Percentiles rank a stretch among this genome's conserved stretches.
Evolutionary conservation across 2,888 invertebrate species (phyloP).

Genomic region (Sipha maydis): DNA sequence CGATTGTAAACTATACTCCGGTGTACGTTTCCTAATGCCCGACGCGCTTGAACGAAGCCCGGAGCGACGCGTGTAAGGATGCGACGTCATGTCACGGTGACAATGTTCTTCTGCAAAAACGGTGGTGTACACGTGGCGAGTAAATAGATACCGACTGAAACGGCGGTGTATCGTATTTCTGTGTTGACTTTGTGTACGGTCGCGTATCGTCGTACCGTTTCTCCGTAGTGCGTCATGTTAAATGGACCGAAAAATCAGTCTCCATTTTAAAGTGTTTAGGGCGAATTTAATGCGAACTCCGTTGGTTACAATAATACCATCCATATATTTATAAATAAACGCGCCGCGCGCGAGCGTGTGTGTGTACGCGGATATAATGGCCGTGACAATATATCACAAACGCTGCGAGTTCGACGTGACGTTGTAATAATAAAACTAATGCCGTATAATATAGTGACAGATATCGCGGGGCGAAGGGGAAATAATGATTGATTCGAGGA

Average conservation of each 20-base stretch:
- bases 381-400: conserved; percentile 59
- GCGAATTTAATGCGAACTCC: conserved; percentile 40
- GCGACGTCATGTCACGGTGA: too few species aligned
- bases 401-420: conserved; percentile 53
- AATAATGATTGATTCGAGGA: conserved; percentile 60
- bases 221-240: background rate
- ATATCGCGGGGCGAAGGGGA: conserved; percentile 22
- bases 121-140: too few species aligned
- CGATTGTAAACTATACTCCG: too few species aligned
- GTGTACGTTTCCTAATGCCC: too few species aligned
- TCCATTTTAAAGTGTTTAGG: conserved; percentile 36
- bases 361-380: background rate
- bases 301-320: background rate
- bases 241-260: conserved; percentile 50
- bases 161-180: background rate
- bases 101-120: too few species aligned
- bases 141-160: too few species aligned
- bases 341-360: background rate
- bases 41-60: too few species aligned
- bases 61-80: too few species aligned
- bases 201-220: background rate
- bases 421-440: conserved; percentile 59
- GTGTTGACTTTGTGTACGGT: background rate
- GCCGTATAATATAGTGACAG: conserved; percentile 28
- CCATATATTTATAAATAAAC: background rate